Conservation (phyloP, 2,113 vertebrate genomes). For the Elephas maximus region DNA sequence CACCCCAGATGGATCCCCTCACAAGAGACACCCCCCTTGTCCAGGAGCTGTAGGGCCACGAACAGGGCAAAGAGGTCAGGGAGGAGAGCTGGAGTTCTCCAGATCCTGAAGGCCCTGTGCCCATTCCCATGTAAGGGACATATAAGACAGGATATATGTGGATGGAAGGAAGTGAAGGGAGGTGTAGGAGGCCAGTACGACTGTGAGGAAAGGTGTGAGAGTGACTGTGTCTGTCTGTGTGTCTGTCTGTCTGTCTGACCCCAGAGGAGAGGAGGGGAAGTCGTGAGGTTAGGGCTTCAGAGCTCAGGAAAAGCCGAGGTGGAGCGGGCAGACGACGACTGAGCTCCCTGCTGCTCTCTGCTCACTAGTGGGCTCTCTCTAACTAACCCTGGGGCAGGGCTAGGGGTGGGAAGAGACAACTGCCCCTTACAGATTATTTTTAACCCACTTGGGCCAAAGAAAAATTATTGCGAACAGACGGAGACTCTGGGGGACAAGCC, state of each 20-base stretch:
- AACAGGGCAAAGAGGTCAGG: not conserved
- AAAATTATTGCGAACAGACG: not conserved
- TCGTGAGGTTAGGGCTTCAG: slow-evolving; percentile 57
- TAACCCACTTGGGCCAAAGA: slow-evolving; percentile 40
- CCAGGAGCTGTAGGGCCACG: not conserved
- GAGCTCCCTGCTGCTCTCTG: not conserved
- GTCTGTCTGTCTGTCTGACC: not conserved
- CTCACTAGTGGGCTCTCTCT: not conserved
- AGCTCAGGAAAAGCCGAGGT: slow-evolving; percentile 48
- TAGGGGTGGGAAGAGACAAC: not conserved
- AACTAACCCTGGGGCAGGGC: not conserved
- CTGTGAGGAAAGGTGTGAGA: not conserved
- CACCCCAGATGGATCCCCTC: not conserved
- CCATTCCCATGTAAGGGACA: not conserved
- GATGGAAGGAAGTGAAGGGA: not conserved
- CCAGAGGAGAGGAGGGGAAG: slow-evolving; percentile 32
- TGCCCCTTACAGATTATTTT: not conserved
- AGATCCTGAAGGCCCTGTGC: not conserved
- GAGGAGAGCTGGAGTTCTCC: not conserved
- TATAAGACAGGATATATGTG: not conserved
- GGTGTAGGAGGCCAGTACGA: not conserved
- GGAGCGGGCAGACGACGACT: not conserved
- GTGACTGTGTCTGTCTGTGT: not conserved
- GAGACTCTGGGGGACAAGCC: not conserved
- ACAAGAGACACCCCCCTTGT: not conserved